Conservation (phyloP, 2,888 invertebrate species). For the Dysmachus trigonus region DNA sequence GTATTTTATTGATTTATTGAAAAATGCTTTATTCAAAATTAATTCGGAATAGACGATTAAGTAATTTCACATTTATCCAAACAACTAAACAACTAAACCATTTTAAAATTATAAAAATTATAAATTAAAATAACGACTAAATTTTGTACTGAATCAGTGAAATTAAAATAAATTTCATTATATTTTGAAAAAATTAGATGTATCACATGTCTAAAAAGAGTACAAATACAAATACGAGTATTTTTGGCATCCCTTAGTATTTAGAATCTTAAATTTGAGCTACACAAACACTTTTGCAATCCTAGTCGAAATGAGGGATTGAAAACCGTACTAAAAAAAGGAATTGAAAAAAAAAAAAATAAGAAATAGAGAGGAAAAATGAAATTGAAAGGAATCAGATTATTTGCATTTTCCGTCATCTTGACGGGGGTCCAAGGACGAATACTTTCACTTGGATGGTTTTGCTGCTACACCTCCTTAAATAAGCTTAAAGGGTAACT, state of each 20-base stretch:
- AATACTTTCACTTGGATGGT: conserved; percentile 1
- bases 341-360: background rate
- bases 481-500: conserved; percentile 24
- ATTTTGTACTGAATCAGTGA: no score
- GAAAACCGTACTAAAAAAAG: background rate
- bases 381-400: background rate
- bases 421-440: background rate
- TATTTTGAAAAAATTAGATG: no score
- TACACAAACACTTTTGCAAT: background rate
- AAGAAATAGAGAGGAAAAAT: background rate
- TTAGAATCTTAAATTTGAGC: background rate
- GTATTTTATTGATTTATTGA: no score
- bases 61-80: no score
- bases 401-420: background rate
- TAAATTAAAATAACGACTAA: no score
- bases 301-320: background rate
- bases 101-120: no score
- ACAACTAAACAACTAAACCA: no score
- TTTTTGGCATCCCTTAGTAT: background rate
- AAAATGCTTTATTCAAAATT: no score
- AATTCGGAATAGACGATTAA: no score
- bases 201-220: no score
- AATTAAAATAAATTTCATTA: no score
- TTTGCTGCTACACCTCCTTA: background rate
- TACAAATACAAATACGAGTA: background rate